Evolutionary conservation across 2,797 vertebrate genomes (phyloP).

Genomic region (Petrocephalus schoutedeni): DNA sequence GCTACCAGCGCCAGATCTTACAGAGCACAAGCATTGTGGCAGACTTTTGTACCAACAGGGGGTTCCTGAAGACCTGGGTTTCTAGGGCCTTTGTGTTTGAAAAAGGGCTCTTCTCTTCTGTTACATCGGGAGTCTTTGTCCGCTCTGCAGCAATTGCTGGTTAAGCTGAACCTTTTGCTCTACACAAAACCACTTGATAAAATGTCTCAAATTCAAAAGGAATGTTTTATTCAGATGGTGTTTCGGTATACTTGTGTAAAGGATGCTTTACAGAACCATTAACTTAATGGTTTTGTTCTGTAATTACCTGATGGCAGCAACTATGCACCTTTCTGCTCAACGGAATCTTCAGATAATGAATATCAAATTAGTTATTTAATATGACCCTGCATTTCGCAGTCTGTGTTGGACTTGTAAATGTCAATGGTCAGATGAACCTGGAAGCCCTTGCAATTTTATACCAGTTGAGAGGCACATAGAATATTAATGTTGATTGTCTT

Average conservation of each 20-base stretch:
- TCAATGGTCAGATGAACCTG: background rate
- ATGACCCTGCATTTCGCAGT: background rate
- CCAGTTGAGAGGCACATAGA: background rate
- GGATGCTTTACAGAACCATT: background rate
- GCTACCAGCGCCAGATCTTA: background rate
- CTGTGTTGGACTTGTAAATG: background rate
- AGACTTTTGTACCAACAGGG: background rate
- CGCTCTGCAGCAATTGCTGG: background rate
- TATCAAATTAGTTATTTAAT: background rate
- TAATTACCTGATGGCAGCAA: background rate
- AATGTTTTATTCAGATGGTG: constrained; percentile 6
- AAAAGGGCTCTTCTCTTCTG: background rate
- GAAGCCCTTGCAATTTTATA: background rate
- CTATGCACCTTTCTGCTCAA: background rate
- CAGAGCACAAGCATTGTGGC: background rate
- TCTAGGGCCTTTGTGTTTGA: too few relatives aligned
- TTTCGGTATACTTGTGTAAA: background rate
- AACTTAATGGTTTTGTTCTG: constrained; percentile 8
- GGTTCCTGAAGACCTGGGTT: background rate
- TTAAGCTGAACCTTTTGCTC: background rate
- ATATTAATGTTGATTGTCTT: background rate
- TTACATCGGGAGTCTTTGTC: background rate
- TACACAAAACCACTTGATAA: background rate
- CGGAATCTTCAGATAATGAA: background rate
- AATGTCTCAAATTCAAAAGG: background rate